Conservation (phyloP, 2,888 invertebrate genomes). For the Dugesia japonica region DNA sequence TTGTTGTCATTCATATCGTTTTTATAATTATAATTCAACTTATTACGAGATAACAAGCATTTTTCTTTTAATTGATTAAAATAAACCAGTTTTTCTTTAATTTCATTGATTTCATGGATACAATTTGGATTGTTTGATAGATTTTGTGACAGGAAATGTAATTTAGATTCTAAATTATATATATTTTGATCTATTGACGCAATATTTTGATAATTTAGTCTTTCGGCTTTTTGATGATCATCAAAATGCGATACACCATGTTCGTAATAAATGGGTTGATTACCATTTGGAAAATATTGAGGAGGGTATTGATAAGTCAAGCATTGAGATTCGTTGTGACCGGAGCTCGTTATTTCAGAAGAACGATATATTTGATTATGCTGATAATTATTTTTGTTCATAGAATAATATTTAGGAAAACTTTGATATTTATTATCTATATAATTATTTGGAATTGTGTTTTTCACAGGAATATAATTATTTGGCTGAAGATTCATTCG, state of each 20-base stretch:
- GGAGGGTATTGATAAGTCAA: not conserved
- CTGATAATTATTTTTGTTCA: no score
- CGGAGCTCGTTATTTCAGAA: not conserved
- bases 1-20: not conserved
- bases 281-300: not conserved
- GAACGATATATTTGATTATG: no score
- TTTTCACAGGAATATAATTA: not conserved
- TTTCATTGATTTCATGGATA: constrained; percentile 1
- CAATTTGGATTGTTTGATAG: not conserved
- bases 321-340: not conserved
- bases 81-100: not conserved
- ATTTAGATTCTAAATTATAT: not conserved
- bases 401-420: not conserved
- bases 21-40: not conserved
- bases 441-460: not conserved
- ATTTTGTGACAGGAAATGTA: constrained; percentile 12
- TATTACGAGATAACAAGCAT: not conserved
- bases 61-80: constrained; percentile 3
- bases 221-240: not conserved
- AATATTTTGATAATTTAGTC: not conserved
- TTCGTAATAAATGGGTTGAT: not conserved
- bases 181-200: not conserved
- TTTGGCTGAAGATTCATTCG: no score
- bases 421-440: not conserved
- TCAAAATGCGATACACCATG: not conserved